Percentiles rank a stretch among this genome's conserved stretches.
These are phyloP conservation scores for Caenorhabditis remanei DNA, from an alignment of 1,140 invertebrate species.

Conservation along the genomic window DNA sequence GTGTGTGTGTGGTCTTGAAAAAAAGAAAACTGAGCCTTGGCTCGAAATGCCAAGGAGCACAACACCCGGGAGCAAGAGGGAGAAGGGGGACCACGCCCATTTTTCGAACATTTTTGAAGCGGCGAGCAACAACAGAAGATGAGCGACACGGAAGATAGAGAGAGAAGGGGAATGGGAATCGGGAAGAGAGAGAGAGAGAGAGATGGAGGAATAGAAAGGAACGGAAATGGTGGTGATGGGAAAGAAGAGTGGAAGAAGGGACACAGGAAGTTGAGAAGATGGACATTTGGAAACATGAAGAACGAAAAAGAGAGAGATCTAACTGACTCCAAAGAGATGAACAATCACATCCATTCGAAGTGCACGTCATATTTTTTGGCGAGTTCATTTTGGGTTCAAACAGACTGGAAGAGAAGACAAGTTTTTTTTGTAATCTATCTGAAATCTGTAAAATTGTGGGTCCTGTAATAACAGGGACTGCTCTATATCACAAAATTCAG, in stretches of 20 bases:
- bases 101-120: slow-evolving; percentile 56
- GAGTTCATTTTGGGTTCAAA: not conserved
- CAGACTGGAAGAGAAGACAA: no score
- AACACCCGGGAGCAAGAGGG: not conserved
- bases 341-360: not conserved
- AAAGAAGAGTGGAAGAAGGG: slow-evolving; percentile 5
- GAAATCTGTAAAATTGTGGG: no score
- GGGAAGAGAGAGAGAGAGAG: slow-evolving; percentile 15
- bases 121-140: slow-evolving; percentile 25
- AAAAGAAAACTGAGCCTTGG: slow-evolving; percentile 48
- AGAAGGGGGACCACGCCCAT: slow-evolving; percentile 33
- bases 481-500: no score
- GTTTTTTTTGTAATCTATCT: no score
- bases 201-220: slow-evolving; percentile 6
- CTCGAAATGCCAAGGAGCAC: slow-evolving; percentile 49
- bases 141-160: slow-evolving; percentile 34
- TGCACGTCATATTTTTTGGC: slow-evolving; percentile 33
- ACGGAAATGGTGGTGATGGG: not conserved
- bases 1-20: slow-evolving; percentile 49
- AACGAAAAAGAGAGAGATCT: not conserved
- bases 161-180: slow-evolving; percentile 17
- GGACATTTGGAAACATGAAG: slow-evolving; percentile 48
- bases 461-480: no score
- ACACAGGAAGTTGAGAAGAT: slow-evolving; percentile 14
- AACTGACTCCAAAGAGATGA: slow-evolving; percentile 19